Base-by-base conservation (phyloP, 2,797 vertebrate genomes). In the Scomberomorus guttatus region DNA sequence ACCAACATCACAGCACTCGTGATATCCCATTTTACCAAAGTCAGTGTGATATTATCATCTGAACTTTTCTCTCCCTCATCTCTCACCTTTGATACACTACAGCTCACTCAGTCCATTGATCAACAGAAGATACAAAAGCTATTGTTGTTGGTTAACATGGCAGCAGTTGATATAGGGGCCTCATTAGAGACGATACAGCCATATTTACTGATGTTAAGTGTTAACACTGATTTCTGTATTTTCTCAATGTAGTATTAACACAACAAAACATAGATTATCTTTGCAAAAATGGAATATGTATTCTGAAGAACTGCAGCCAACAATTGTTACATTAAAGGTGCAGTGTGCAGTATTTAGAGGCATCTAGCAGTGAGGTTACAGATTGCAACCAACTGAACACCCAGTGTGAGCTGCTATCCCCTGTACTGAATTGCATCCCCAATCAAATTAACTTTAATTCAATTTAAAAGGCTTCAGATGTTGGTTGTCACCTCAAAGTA, bases 121-220 rank as follows among this genome's bases (percentile, higher is more conserved):
- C 59, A 63, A 44, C 17, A 44, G 14, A 54, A 67, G 18, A 24
- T 25, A 32, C 14, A 60, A 67, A 59, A 52, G 13, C 46, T 72
- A 17, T 24, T 22, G 25, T 20, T 50, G 22, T 25, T 22, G 29
- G 37, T 32, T 25, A 20, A 24, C 14, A 54, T 44, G 50, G 50
- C 70, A 39, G 56, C 20, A 25, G 37, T 59, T 52, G 29, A 13
- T 37, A 1, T 39, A 42, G 18, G 6, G 1, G 12, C 10, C 20
- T 61, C 12, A 27, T 42, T 15, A 62, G 11, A 48, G 3, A 25
- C 2, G 12, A 57, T 68, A 56, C 29, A 32, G 29, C 29, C 29
- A 32, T 32, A 32, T 32, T 32, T 32, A 32, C 52, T 44, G 24
- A 56, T 42, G 12, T 46, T 54, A 37, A 34, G 11, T 5, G 14